Evolutionary conservation across 1,140 invertebrate genomes (phyloP).

Genomic region (Gonioctena quinquepunctata): DNA sequence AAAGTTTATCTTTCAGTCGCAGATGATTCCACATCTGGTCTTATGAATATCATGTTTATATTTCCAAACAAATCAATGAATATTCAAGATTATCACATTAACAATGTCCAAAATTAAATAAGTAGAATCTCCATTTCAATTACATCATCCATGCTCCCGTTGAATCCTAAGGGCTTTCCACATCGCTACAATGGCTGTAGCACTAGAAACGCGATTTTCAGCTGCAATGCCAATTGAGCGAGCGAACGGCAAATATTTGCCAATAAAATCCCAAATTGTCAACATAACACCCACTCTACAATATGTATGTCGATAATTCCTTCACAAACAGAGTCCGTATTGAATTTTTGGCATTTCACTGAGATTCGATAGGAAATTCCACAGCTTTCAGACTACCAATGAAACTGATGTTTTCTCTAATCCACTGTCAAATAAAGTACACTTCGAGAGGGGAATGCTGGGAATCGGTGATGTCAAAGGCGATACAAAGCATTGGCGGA

Average conservation of each 20-base stretch:
- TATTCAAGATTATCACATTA: too few species aligned
- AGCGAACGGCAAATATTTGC: not conserved
- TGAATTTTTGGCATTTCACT: not conserved
- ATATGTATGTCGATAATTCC: not conserved
- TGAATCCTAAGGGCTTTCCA: too few species aligned
- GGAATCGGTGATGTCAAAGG: not conserved
- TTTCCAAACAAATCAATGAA: too few species aligned
- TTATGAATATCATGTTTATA: too few species aligned
- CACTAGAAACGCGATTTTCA: too few species aligned
- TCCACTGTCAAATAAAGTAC: not conserved
- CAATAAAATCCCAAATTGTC: not conserved
- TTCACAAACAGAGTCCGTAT: not conserved
- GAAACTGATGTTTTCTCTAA: not conserved
- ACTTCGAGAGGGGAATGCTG: not conserved
- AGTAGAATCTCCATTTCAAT: too few species aligned
- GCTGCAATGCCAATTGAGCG: not conserved
- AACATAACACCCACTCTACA: not conserved
- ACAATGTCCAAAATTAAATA: too few species aligned
- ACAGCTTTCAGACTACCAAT: not conserved
- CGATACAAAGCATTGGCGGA: not conserved
- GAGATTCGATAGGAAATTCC: not conserved
- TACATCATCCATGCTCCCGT: too few species aligned
- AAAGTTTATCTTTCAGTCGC: too few species aligned
- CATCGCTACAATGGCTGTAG: too few species aligned
- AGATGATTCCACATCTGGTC: too few species aligned